Conservation (phyloP, 2,113 vertebrate genomes). For the Loxodonta africana region DNA sequence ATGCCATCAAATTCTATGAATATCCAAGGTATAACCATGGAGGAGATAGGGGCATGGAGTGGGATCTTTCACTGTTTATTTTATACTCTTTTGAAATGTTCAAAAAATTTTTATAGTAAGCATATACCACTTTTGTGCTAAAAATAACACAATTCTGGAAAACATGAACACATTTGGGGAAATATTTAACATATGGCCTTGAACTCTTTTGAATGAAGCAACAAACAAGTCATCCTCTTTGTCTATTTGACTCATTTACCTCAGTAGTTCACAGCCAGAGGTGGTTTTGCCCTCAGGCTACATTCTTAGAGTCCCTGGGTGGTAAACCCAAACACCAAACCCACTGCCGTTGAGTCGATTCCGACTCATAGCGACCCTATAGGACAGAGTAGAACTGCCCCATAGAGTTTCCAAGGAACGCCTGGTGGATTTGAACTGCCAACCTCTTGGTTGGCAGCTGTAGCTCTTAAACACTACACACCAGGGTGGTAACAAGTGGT, state of each 20-base stretch:
- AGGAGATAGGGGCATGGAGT: background rate
- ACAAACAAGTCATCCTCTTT: background rate
- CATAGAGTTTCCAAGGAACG: too few relatives aligned
- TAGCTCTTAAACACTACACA: too few relatives aligned
- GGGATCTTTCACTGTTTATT: background rate
- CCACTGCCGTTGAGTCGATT: too few relatives aligned
- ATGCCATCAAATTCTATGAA: background rate
- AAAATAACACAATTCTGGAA: background rate
- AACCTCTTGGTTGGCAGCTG: too few relatives aligned
- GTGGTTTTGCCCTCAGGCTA: background rate
- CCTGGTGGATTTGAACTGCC: too few relatives aligned
- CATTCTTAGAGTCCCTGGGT: background rate
- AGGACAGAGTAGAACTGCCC: too few relatives aligned
- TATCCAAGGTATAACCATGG: background rate
- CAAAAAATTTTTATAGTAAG: background rate
- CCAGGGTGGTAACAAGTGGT: background rate
- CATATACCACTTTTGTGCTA: background rate
- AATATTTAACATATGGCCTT: background rate
- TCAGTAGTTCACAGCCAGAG: background rate
- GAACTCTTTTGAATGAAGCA: background rate
- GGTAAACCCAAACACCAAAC: too few relatives aligned
- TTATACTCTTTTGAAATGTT: background rate
- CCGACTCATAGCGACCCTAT: too few relatives aligned
- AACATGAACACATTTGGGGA: background rate
- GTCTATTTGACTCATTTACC: background rate